phyloP scores from a whole-genome alignment of 2,797 vertebrate species.

The Anabacerthia variegaticeps region DNA sequence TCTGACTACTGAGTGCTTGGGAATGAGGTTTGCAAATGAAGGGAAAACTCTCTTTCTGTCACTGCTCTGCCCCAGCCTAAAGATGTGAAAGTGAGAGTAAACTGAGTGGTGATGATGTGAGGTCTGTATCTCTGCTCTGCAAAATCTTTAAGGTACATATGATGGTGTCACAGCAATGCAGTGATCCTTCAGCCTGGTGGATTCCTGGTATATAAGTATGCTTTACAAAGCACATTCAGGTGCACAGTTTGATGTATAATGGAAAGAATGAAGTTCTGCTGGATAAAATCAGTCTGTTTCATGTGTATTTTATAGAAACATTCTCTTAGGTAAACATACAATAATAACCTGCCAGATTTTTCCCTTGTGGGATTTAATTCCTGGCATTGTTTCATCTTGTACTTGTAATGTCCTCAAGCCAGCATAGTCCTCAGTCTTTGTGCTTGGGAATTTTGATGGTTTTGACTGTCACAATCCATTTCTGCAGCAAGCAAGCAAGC shows the following conservation, averaged over 20 bases:
- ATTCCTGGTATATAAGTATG: neutral
- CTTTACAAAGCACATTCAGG: neutral
- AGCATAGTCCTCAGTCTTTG: neutral
- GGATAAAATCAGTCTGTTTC: neutral
- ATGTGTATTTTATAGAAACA: neutral
- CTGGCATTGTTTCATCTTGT: neutral
- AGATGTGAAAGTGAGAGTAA: neutral
- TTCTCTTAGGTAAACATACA: neutral
- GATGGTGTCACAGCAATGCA: neutral
- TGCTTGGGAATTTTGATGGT: neutral
- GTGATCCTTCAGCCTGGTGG: neutral
- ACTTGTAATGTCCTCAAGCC: neutral
- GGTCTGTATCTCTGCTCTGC: neutral
- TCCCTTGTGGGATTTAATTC: neutral
- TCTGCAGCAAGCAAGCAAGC: neutral
- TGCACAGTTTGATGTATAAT: neutral
- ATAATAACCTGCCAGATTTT: neutral
- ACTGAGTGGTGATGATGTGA: neutral
- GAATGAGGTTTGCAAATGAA: neutral
- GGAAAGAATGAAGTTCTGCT: neutral
- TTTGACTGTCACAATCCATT: neutral
- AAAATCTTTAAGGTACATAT: fast-evolving
- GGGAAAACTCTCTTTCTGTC: neutral
- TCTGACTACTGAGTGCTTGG: neutral
- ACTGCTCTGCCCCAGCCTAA: neutral